phyloP scores from a whole-genome alignment of 2,113 vertebrate species.

The Todiramphus saurophagus region DNA sequence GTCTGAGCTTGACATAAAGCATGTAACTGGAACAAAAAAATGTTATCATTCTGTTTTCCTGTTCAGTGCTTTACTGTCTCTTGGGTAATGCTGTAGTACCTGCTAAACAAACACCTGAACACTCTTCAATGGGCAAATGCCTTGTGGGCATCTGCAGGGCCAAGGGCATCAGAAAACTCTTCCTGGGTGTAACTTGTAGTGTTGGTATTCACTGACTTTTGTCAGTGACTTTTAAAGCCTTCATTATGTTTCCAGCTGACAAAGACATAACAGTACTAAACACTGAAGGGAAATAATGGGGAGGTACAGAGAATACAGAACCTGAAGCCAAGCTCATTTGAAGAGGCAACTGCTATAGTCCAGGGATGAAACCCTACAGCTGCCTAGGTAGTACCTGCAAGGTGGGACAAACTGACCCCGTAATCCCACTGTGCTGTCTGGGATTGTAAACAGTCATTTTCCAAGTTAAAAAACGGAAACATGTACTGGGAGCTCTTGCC shows the following conservation, averaged over 20 bases:
- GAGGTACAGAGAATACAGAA: background rate
- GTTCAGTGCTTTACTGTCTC: background rate
- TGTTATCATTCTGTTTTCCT: background rate
- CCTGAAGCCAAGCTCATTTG: background rate
- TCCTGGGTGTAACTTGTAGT: background rate
- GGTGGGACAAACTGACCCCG: accelerated
- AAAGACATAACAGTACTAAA: background rate
- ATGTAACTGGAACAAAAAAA: background rate
- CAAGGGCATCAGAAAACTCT: background rate
- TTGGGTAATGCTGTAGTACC: background rate
- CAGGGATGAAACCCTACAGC: background rate
- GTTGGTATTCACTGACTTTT: background rate
- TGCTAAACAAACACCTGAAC: background rate
- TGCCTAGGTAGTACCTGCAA: background rate
- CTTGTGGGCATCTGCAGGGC: too few relatives aligned
- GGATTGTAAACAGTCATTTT: background rate
- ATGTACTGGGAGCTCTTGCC: background rate
- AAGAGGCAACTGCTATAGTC: background rate
- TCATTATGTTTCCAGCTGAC: background rate
- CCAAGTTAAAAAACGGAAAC: background rate
- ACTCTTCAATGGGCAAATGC: background rate
- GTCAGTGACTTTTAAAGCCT: background rate
- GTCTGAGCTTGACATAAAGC: background rate
- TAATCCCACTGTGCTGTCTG: background rate
- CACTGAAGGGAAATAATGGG: background rate